Base-by-base conservation (phyloP, 2,888 invertebrate genomes). In the Pegoplata infirma region DNA sequence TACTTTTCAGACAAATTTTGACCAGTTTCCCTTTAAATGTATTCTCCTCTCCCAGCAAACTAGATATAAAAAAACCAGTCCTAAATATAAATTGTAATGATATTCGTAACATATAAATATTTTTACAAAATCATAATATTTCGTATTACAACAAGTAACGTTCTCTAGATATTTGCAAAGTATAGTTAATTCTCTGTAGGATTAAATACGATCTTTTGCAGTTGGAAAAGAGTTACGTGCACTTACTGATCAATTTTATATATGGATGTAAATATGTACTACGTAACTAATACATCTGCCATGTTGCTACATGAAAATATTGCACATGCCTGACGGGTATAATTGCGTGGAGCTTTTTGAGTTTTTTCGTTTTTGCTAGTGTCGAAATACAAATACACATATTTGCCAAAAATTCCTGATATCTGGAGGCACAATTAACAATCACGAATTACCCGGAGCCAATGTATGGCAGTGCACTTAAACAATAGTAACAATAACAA, bases 381-480 rank as follows among this genome's bases (percentile, higher is more conserved):
- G 82, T 82, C 83, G 81, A 83, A 84, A 83, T 82, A 81, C 25
- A 59, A 53, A 68, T 49, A 63, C 46, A 61, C 40, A 55, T 32
- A 71, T 82, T 82, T 83, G 74, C 82, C 80, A 81, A 82, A 81
- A 84, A 84, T 81, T 85, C 85, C 85, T 85, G 85, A 85, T 85
- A 82, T 82, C 85, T 84, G 63, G 81, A 81, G 84, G 85, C 83
- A 75, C 76, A 82, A 81, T 83, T 83, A 82, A 82, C 84, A 84
- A 85, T 85, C 85, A 85, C 85, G 85, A 85, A 84, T 82, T 81
- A 83, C 82, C 84, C 76, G 81, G 73, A 84, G 83, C 80, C 61
- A 81, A 77, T 80, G 46, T 21, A 72, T 46, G 36, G 55, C 23
- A 68, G 80, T 67, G 21, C 47, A 68, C 40, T 80, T 63, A 47